Conservation (phyloP, 2,888 invertebrate genomes). For the Chironomus tentans region DNA sequence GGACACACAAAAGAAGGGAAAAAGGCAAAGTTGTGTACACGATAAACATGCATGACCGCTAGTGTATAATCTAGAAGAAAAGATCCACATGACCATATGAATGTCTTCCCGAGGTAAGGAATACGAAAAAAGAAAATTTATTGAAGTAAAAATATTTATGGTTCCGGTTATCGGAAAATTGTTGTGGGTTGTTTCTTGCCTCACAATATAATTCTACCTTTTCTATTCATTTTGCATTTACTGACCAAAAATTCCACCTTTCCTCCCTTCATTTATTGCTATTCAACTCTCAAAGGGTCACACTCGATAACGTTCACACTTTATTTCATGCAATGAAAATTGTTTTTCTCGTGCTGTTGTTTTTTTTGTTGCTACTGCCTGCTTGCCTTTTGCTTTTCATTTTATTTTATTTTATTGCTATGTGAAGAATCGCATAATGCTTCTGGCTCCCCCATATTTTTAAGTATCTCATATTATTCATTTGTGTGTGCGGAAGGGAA, state of each 20-base stretch:
- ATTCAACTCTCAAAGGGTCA: conserved; percentile 5
- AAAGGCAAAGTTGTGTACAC: too few relatives aligned
- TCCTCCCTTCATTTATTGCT: not conserved
- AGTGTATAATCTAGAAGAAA: not conserved
- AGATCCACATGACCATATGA: not conserved
- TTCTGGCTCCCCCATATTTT: too few relatives aligned
- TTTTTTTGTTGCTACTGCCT: too few relatives aligned
- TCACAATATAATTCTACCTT: not conserved
- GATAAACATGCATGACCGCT: not conserved
- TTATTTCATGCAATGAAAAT: conserved; percentile 4
- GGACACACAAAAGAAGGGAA: too few relatives aligned
- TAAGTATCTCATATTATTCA: too few relatives aligned
- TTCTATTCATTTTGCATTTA: not conserved
- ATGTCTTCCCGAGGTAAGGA: not conserved
- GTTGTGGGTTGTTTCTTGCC: not conserved
- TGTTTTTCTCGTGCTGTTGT: not conserved
- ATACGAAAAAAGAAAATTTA: not conserved
- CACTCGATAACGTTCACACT: conserved; percentile 18
- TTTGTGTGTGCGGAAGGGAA: too few relatives aligned
- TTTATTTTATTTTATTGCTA: not conserved
- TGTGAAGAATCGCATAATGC: too few relatives aligned
- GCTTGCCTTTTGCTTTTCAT: not conserved
- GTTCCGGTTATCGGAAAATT: not conserved
- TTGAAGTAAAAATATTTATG: not conserved
- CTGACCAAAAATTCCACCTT: too few relatives aligned